Conservation (phyloP, 2,888 invertebrate genomes). For the Hypselothyrea guttata region DNA sequence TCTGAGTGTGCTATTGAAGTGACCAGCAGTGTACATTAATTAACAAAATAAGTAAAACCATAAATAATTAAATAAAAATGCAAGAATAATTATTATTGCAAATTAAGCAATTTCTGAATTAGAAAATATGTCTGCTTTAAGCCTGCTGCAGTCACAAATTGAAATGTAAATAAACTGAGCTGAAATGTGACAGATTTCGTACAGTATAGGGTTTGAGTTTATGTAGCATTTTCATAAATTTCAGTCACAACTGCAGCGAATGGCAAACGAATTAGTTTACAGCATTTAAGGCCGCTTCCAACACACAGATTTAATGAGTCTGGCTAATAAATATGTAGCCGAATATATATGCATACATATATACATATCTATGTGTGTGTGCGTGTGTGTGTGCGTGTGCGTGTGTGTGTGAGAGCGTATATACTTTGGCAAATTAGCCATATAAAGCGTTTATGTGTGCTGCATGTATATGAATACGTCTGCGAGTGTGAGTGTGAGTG, state of each 20-base stretch:
- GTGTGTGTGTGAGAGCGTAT: constrained; percentile 1
- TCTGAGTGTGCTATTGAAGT: too few species aligned
- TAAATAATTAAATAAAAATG: too few species aligned
- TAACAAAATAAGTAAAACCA: too few species aligned
- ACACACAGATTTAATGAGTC: too few species aligned
- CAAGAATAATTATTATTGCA: too few species aligned
- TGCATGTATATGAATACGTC: constrained; percentile 1
- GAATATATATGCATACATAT: constrained; percentile 42
- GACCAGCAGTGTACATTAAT: too few species aligned
- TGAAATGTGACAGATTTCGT: too few species aligned
- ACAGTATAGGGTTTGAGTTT: constrained; percentile 20
- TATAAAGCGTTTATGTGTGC: constrained; percentile 30
- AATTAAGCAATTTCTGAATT: too few species aligned
- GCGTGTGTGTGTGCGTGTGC: background rate
- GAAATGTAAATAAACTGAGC: too few species aligned
- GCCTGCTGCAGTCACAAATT: too few species aligned
- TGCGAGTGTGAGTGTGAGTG: background rate
- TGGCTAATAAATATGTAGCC: too few species aligned
- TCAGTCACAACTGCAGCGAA: constrained; percentile 47
- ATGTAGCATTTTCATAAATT: constrained; percentile 25
- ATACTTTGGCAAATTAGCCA: constrained; percentile 21
- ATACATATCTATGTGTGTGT: constrained; percentile 15
- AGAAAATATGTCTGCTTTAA: too few species aligned
- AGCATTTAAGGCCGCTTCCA: background rate
- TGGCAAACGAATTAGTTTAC: constrained; percentile 60